Evolutionary conservation across 2,113 vertebrate species (phyloP).

Genomic region (Mohoua ochrocephala): DNA sequence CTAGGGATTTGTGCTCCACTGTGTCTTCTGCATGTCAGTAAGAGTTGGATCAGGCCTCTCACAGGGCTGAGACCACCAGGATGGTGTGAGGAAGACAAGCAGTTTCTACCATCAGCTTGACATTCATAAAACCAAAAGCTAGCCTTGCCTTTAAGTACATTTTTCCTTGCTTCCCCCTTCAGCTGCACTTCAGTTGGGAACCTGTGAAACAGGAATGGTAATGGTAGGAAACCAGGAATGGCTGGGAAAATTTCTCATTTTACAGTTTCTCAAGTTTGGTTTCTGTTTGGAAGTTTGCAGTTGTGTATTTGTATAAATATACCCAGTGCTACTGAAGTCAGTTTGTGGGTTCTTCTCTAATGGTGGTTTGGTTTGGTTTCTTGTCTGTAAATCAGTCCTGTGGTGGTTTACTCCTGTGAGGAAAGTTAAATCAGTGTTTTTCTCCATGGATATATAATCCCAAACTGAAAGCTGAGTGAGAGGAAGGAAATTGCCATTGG

Average conservation of each 20-base stretch:
- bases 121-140: background rate
- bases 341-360: background rate
- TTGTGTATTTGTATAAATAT: background rate
- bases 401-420: background rate
- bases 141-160: background rate
- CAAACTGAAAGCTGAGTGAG: background rate
- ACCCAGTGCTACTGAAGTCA: background rate
- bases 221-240: background rate
- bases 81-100: background rate
- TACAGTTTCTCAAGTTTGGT: background rate
- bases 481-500: background rate
- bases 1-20: rapidly evolving
- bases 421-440: background rate
- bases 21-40: background rate
- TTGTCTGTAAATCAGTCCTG: background rate
- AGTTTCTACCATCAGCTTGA: background rate
- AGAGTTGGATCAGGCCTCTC: background rate
- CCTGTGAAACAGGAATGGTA: background rate
- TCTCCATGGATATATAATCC: background rate
- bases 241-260: background rate
- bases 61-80: background rate
- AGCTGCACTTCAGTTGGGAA: background rate
- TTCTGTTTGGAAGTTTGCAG: background rate
- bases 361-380: background rate
- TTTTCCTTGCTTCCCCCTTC: background rate